Percentiles rank a stretch among this genome's conserved stretches.
These are phyloP conservation scores for Corapipo altera DNA, from an alignment of 2,113 vertebrate genomes.

Conservation along the genomic window DNA sequence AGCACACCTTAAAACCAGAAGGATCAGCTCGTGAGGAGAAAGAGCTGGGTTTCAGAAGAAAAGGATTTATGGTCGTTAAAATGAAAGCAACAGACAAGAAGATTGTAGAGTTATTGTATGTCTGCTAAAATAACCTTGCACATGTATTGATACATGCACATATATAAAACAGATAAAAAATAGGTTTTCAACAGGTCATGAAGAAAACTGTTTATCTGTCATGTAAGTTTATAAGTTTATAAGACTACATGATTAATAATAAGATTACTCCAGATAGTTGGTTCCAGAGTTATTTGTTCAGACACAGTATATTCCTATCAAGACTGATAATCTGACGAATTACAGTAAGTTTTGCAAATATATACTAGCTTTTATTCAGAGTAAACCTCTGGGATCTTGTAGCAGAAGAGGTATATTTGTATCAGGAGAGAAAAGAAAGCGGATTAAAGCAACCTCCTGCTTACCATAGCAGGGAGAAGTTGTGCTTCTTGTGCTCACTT, in stretches of 20 bases:
- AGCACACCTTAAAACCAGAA: neutral
- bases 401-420: neutral
- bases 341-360: neutral
- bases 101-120: rapidly evolving
- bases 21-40: neutral
- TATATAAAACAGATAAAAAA: neutral
- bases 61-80: neutral
- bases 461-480: neutral
- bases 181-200: neutral
- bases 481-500: neutral
- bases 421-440: neutral
- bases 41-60: neutral
- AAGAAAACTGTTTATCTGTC: neutral
- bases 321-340: neutral
- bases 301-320: neutral
- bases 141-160: neutral
- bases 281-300: neutral
- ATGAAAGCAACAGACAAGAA: neutral
- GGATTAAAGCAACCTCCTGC: neutral
- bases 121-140: neutral
- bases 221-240: no score
- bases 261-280: neutral
- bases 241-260: neutral
- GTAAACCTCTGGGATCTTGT: neutral
- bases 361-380: neutral